Percentiles rank a stretch among this genome's conserved stretches.
phyloP scores from a whole-genome alignment of 1,140 invertebrate species.

The Sycophaga agraensis region DNA sequence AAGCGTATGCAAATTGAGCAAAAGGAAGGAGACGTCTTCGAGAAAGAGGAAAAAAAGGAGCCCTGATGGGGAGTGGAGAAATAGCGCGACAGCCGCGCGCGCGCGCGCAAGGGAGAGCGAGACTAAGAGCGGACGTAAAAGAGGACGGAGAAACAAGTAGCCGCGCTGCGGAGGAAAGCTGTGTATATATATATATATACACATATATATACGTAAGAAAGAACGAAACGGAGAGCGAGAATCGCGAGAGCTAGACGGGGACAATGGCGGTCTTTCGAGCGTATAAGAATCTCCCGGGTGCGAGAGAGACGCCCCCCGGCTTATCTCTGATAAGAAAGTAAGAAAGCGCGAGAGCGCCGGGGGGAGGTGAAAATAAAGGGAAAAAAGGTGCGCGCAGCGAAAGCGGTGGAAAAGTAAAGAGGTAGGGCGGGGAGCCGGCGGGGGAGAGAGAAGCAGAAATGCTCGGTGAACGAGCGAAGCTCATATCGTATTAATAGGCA shows the following conservation, averaged over 20 bases:
- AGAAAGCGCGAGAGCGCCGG: neutral
- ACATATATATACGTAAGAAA: no score
- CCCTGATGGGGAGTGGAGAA: neutral
- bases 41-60: neutral
- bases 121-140: neutral
- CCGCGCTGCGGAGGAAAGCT: neutral
- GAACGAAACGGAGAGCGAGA: neutral
- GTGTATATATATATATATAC: no score
- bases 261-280: no score
- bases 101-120: neutral
- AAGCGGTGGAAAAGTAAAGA: neutral
- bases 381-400: constrained; percentile 12
- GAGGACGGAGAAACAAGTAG: neutral
- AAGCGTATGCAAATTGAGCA: constrained; percentile 23
- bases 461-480: constrained; percentile 45
- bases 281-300: neutral
- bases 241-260: neutral
- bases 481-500: constrained; percentile 62
- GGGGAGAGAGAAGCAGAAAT: constrained; percentile 30
- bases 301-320: neutral
- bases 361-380: neutral
- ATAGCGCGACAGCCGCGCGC: neutral
- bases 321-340: neutral
- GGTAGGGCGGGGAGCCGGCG: constrained; percentile 1
- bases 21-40: neutral